Evolutionary conservation across 2,888 invertebrate genomes (phyloP).

Genomic region (Bugulina stolonifera): DNA sequence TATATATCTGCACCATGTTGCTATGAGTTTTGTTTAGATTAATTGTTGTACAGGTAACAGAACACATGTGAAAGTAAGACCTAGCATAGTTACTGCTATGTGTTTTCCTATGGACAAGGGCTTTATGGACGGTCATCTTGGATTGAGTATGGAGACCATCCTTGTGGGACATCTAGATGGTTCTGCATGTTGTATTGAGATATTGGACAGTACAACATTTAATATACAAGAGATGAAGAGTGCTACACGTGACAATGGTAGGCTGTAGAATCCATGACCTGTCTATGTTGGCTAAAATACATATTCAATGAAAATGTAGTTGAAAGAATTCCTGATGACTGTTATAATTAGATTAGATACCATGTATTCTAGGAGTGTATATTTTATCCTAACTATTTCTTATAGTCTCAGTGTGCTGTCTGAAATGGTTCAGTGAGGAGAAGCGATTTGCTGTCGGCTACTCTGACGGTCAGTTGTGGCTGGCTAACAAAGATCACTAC

Average conservation of each 20-base stretch:
- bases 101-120: constrained; percentile 56
- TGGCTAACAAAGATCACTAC: constrained; percentile 29
- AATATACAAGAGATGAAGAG: constrained; percentile 41
- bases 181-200: constrained; percentile 47
- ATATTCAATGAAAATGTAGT: not conserved
- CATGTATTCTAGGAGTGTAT: not conserved
- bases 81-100: constrained; percentile 51
- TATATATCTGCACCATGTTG: too few species aligned
- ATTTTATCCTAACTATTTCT: too few species aligned
- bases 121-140: constrained; percentile 43
- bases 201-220: constrained; percentile 40
- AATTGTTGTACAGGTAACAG: constrained; percentile 53
- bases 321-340: not conserved
- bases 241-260: constrained; percentile 42
- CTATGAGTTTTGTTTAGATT: too few species aligned
- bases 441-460: constrained; percentile 59
- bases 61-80: constrained; percentile 53
- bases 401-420: constrained; percentile 57
- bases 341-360: not conserved
- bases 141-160: constrained; percentile 51
- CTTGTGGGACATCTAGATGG: constrained; percentile 59
- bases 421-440: constrained; percentile 60
- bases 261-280: not conserved
- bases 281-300: not conserved
- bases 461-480: constrained; percentile 55